Evolutionary conservation across 2,113 vertebrate genomes (phyloP).

Genomic region (Machaerirhynchus nigripectus): DNA sequence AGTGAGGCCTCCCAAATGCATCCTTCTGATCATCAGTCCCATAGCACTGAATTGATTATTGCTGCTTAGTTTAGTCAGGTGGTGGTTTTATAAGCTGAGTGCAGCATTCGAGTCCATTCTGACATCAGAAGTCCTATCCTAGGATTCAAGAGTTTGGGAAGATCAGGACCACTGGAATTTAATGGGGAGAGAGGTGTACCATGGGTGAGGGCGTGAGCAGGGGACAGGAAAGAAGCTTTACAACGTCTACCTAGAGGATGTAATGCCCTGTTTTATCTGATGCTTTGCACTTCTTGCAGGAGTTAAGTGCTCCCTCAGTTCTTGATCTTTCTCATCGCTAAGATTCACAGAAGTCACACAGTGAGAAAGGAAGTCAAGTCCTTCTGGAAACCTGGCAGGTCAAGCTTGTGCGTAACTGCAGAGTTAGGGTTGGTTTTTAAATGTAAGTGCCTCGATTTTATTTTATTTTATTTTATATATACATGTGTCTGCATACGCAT

Average conservation of each 20-base stretch:
- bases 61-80: constrained; percentile 57
- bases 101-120: constrained; percentile 36
- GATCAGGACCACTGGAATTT: constrained; percentile 11
- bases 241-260: not conserved
- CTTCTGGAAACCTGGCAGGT: constrained; percentile 23
- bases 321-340: not conserved
- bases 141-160: constrained; percentile 45
- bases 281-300: not conserved
- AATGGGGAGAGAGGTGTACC: not conserved
- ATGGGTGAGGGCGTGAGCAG: not conserved
- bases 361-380: constrained; percentile 45
- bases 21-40: constrained; percentile 24
- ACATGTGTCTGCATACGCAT: not conserved
- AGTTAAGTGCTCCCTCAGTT: not conserved
- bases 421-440: not conserved
- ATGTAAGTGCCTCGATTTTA: constrained; percentile 3
- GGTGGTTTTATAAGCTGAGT: constrained; percentile 18
- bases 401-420: constrained; percentile 35
- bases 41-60: constrained; percentile 72
- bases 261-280: constrained; percentile 37
- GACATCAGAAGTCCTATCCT: not conserved
- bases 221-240: not conserved
- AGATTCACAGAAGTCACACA: constrained; percentile 29
- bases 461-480: not conserved
- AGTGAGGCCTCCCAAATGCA: not conserved